Evolutionary conservation across 2,797 vertebrate species (phyloP), one percentile per base, ranked within the genome.

Genomic region (Eospalax fontanierii): DNA sequence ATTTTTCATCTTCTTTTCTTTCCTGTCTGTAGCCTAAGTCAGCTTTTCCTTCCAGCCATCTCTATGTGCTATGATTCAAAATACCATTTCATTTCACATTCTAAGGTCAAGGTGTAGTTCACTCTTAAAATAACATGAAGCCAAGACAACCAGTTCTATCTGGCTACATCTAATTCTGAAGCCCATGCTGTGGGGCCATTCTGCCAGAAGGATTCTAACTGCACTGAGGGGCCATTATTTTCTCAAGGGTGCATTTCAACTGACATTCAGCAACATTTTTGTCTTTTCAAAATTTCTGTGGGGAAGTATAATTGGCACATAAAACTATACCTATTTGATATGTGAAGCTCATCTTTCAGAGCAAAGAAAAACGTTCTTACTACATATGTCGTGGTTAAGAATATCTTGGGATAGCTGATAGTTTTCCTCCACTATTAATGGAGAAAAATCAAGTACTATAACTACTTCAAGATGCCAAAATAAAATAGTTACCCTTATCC

Each of bases 51-150:
- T 91, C n/a, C n/a, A 90, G 19, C 19, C 28, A 90, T 24, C 15
- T 95, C 9, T 54, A 6, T 90, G 40, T 80, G 24, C n/a, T 92
- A 57, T 87, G 71, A 95, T 68, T 61, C 74, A 84, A 24, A 22
- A 61, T 73, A 75, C 8, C 18, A 87, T 88, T 87, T 91, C 50
- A 59, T 73, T 95, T 93, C 40, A 84, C 85, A 61, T 81, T 46
- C 74, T 46, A 70, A 93, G 21, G 65, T 88, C 68, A 78, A 40
- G 12, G 66, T 70, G 74, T 63, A 68, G 59, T 75, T 90, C 70
- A 90, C 24, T 87, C 86, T 96, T 92, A 95, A 95, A 97, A 93
- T 93, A 91, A 92, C 82, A 57, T 24, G 26, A 90, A 65, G 24
- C 54, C 35, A 75, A 70, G 35, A 95, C 54, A 79, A 46, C 82